Conservation (phyloP, 1,140 invertebrate species). For the Aphelinus atriplicis region DNA sequence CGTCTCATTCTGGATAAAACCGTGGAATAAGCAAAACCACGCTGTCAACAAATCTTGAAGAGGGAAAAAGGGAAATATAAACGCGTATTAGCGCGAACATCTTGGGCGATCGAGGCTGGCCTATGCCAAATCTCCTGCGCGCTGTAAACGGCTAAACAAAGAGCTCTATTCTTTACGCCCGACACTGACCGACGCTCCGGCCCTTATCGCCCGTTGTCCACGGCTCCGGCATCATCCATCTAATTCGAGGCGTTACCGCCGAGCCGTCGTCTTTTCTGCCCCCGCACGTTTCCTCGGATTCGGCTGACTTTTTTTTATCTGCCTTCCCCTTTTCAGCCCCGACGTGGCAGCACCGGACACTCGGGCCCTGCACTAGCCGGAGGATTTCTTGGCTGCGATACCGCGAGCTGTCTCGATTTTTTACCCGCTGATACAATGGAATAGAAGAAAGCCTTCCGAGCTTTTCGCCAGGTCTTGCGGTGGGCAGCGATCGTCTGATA, state of each 20-base stretch:
- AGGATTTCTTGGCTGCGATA: conserved; percentile 1
- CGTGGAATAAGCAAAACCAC: no score
- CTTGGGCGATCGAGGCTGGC: conserved; percentile 45
- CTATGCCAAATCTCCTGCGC: conserved; percentile 64
- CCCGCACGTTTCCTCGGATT: conserved; percentile 15
- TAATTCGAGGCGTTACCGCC: conserved; percentile 39
- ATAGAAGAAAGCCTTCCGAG: no score
- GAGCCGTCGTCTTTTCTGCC: conserved; percentile 26
- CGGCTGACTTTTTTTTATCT: conserved; percentile 25
- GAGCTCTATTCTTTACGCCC: conserved; percentile 63
- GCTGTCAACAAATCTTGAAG: conserved; percentile 35
- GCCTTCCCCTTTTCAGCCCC: not conserved
- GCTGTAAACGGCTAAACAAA: conserved; percentile 69
- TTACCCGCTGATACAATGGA: not conserved
- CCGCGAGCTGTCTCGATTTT: conserved; percentile 1
- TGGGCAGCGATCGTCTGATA: no score
- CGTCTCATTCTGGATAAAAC: no score
- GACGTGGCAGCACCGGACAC: no score
- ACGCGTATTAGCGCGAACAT: conserved; percentile 26
- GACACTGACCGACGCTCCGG: conserved; percentile 36
- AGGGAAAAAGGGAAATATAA: conserved; percentile 9
- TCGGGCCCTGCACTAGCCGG: not conserved
- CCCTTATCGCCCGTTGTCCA: conserved; percentile 37
- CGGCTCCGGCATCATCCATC: conserved; percentile 36
- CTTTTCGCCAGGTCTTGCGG: no score